These are phyloP conservation scores for Caenorhabditis becei DNA, from an alignment of 2,888 invertebrate genomes.

Conservation along the genomic window DNA sequence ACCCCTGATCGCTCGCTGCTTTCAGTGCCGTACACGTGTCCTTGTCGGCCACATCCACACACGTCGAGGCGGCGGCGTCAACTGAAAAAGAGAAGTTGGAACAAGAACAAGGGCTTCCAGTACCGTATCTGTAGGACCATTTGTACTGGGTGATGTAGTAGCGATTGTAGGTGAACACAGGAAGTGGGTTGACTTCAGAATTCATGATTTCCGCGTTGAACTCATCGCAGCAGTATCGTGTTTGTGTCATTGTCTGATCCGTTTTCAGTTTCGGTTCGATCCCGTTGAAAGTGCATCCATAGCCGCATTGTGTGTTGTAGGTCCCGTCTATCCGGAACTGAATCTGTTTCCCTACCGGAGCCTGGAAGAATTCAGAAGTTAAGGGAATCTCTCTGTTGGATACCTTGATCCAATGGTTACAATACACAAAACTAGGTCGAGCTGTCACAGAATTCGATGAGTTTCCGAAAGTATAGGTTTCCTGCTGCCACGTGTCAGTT, in stretches of 20 bases:
- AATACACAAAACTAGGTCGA: conserved; percentile 38
- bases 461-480: conserved; percentile 51
- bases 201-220: conserved; percentile 51
- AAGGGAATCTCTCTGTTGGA: neutral
- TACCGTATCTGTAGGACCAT: conserved; percentile 58
- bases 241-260: conserved; percentile 49
- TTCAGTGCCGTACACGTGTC: conserved; percentile 38
- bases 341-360: conserved; percentile 58
- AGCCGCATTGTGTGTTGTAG: conserved; percentile 62
- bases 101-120: no score
- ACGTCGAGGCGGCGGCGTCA: neutral
- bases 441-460: conserved; percentile 28
- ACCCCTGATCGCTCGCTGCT: conserved; percentile 21
- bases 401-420: conserved; percentile 57
- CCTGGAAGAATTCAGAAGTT: conserved; percentile 30
- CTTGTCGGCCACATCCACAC: conserved; percentile 30
- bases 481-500: conserved; percentile 39
- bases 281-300: conserved; percentile 66
- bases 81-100: neutral
- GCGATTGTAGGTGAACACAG: conserved; percentile 60
- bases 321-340: conserved; percentile 55
- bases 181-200: conserved; percentile 53
- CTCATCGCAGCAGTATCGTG: conserved; percentile 59
- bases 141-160: conserved; percentile 49
- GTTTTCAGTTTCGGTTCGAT: conserved; percentile 57